A percentile compares a stretch with the other conserved stretches of the same genome.
Conservation (phyloP, 2,888 invertebrate species). For the Acleris cristana region DNA sequence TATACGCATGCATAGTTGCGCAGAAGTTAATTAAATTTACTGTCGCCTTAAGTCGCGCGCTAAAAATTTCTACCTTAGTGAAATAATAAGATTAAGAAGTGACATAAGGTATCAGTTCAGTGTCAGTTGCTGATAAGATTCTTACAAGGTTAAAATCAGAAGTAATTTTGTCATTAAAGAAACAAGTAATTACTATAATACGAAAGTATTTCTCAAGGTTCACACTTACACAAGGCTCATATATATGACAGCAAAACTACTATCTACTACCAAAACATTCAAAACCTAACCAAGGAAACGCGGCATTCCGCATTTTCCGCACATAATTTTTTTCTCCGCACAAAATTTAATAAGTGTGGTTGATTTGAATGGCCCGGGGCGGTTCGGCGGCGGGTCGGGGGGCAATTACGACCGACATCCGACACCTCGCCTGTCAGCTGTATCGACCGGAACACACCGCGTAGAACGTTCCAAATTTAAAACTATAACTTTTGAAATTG, state of each 20-base stretch:
- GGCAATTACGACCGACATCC: conserved; percentile 37
- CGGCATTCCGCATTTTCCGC: conserved; percentile 7
- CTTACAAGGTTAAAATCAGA: too few relatives aligned
- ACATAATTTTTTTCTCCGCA: conserved; percentile 36
- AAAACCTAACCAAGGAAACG: neutral
- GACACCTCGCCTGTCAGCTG: conserved; percentile 36
- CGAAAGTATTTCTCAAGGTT: too few relatives aligned
- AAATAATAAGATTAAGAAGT: too few relatives aligned
- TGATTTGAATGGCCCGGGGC: conserved; percentile 41
- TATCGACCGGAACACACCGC: conserved; percentile 28
- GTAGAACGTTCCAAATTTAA: conserved; percentile 9
- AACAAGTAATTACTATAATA: too few relatives aligned
- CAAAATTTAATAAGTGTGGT: conserved; percentile 43
- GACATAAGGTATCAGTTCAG: too few relatives aligned
- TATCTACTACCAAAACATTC: neutral
- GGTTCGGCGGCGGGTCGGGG: conserved; percentile 11
- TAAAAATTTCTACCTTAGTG: too few relatives aligned
- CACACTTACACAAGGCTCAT: too few relatives aligned
- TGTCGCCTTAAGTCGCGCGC: too few relatives aligned
- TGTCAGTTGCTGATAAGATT: too few relatives aligned
- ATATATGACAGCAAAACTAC: neutral
- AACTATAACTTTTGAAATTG: conserved; percentile 1
- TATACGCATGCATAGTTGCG: too few relatives aligned
- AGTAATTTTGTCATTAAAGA: too few relatives aligned
- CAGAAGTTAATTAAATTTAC: too few relatives aligned